Base-by-base conservation (phyloP, 2,113 vertebrate genomes). In the Uria lomvia region DNA sequence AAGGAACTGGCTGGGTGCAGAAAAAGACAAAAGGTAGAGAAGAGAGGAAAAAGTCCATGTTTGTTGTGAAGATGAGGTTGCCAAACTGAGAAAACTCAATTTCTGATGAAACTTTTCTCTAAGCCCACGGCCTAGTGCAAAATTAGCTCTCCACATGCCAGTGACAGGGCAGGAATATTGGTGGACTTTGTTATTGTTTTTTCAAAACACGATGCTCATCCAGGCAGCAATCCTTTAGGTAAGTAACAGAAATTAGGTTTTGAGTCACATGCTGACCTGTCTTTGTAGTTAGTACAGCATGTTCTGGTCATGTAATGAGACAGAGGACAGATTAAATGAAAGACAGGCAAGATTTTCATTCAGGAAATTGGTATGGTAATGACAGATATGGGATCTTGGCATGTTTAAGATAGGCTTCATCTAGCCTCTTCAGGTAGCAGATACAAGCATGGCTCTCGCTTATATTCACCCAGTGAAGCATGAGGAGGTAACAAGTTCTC, bases 401-500 rank as follows among this genome's bases (percentile, higher is more conserved):
- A 26, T 42, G 85, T 88, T 90, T 84, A n/a, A 77, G 86, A 95
- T 80, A 71, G 88, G n/a, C 79, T 95, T 95, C 86, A 49, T 92
- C 91, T 88, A 52, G 65, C 43, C 52, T 68, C 88, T 90, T 94
- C 82, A 96, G 88, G 92, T 94, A 92, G 79, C 72, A 92, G 92
- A 92, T 92, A 92, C 21, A 79, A 89, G 94, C 70, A 56, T 4
- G 17, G 56, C 9, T 27, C 76, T 94, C 9, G 11, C 83, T 96
- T 94, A 81, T 77, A 86, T 96, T 93, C 94, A 93, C 76, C 86
- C 91, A 92, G 68, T 92, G 90, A 96, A 95, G 94, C 90, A 92
- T 95, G 76, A 96, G 91, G 79, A 94, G 56, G 90, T 94, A 95
- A 92, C 94, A 92, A 66, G 92, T 93, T 96, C 87, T 96, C 90